A percentile compares a stretch with the other conserved stretches of the same genome.
These are phyloP conservation scores for Lepidurus apus DNA, from an alignment of 1,140 invertebrate species.

Conservation along the genomic window DNA sequence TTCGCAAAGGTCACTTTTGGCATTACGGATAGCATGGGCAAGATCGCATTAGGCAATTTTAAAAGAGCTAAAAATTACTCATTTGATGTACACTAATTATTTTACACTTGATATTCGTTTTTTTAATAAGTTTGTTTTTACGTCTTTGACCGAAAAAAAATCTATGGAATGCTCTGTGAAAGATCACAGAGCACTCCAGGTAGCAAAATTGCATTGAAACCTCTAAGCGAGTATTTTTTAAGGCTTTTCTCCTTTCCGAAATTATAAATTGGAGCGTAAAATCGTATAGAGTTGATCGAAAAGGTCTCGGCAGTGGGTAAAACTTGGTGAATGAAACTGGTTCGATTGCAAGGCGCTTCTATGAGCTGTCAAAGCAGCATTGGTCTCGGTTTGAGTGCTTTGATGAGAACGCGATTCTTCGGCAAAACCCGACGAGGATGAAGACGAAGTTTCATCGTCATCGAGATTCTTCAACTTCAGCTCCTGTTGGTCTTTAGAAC, in stretches of 20 bases:
- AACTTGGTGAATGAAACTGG: background rate
- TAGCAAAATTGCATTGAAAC: too few species aligned
- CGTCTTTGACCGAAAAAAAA: too few species aligned
- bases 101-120: too few species aligned
- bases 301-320: background rate
- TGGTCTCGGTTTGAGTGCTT: background rate
- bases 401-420: slow-evolving; percentile 26
- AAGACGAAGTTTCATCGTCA: slow-evolving; percentile 30
- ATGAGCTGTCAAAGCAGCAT: too few species aligned
- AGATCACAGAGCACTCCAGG: too few species aligned
- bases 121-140: too few species aligned
- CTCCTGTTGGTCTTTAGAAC: background rate
- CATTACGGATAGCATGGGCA: background rate
- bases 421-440: slow-evolving; percentile 32
- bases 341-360: too few species aligned
- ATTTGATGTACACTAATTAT: too few species aligned
- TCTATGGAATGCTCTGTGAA: too few species aligned
- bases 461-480: background rate
- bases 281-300: background rate
- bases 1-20: background rate
- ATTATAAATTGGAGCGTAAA: slow-evolving; percentile 12
- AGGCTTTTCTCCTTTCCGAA: background rate
- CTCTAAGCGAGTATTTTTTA: background rate
- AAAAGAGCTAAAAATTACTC: too few species aligned
- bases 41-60: background rate